Conservation (phyloP, 2,888 invertebrate species). For the Eupithecia inturbata region DNA sequence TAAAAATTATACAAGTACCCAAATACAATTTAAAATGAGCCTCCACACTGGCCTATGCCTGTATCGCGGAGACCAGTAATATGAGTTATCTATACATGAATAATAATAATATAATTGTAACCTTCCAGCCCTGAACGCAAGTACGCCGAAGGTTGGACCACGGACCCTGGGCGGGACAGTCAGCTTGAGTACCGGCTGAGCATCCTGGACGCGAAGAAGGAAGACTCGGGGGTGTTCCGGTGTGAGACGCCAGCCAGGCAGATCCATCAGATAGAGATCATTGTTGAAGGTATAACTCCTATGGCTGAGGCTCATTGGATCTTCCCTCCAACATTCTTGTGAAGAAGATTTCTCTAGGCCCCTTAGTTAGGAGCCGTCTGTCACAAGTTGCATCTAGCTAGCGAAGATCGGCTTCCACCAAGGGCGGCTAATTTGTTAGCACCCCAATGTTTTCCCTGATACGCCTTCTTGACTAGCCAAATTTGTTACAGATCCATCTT, state of each 20-base stretch:
- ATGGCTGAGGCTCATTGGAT: no score
- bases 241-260: constrained; percentile 94
- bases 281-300: constrained; percentile 85
- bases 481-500: background rate
- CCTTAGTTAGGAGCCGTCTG: no score
- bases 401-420: no score
- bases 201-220: constrained; percentile 90
- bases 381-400: no score
- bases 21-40: no score
- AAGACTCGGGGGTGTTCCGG: constrained; percentile 93
- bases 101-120: background rate
- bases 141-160: constrained; percentile 91
- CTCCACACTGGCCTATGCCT: no score
- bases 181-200: constrained; percentile 92
- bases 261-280: constrained; percentile 90
- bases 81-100: no score
- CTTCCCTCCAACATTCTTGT: no score
- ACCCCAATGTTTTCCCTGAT: background rate
- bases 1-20: no score
- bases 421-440: background rate
- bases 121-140: constrained; percentile 63
- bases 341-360: no score
- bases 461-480: background rate
- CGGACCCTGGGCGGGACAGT: constrained; percentile 90
- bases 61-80: no score